Base-by-base conservation (phyloP, 2,888 invertebrate species). In the Clivina fossor region DNA sequence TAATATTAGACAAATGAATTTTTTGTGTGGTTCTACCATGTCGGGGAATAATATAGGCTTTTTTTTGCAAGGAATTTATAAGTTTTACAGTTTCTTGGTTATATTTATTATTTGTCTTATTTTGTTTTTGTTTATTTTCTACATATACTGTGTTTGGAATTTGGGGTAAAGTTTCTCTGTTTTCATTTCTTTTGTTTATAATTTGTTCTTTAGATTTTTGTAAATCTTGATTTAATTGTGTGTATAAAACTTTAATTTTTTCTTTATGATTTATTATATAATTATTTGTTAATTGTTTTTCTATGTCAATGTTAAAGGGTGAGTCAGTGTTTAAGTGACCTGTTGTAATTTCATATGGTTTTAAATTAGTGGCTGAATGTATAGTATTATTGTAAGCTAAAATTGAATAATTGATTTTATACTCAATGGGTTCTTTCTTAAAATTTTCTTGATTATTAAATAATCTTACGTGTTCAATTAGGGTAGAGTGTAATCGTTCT, bases 401-500 rank as follows among this genome's bases (percentile, higher is more conserved):
- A 4, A 33, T 4, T 4, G 33, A 13, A 33, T 8, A 33, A 7
- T 33, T 33, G 5, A 33, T 16, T 33, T 33, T 33, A 2, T 15
- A 15, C 16, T 33, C 33, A 5, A 33, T 33, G 2, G 5, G 2
- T 33, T 33, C 4, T 13, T 3, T 33, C 16, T 33, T 33, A n/a
- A n/a, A n/a, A n/a, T n/a, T n/a, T n/a, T n/a, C n/a, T 33, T 33
- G 33, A 11, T 33, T 33, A 33, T 33, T 33, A 8, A 33, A n/a
- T 8, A 33, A n/a, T n/a, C 33, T 2, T 3, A 35, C 15, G 35
- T 35, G 35, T 13, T 35, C 35, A 11, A 35, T 35, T 8, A 35
- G 35, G 2, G 47, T 47, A 7, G 32, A 33, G 18, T 47, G 47
- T 19, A 33, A 47, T 5, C 47, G 15, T 33, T 47, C 33, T 16